Percentiles rank a stretch among this genome's conserved stretches.
Conservation (phyloP, 2,797 vertebrate genomes). For the Cichlasoma orientale region DNA sequence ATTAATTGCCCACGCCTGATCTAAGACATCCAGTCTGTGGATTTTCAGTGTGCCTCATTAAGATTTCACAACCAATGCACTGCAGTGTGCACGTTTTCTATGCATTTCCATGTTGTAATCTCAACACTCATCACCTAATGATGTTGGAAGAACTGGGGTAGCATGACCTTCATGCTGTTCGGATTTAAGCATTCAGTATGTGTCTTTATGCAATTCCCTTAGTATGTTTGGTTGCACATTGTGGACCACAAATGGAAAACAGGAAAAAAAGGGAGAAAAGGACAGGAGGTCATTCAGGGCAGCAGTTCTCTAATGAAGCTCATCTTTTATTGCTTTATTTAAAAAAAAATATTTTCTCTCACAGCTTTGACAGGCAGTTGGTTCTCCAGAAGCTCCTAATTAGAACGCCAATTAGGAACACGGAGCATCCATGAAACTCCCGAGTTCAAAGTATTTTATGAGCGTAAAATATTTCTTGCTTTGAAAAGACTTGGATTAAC, state of each 20-base stretch:
- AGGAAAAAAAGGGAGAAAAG: constrained; percentile 1
- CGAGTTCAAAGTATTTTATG: not conserved
- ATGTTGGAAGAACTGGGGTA: not conserved
- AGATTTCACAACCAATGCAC: not conserved
- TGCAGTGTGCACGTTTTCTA: not conserved
- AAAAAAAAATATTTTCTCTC: not conserved
- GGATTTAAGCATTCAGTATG: not conserved
- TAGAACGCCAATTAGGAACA: constrained; percentile 21
- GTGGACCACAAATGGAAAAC: constrained; percentile 18
- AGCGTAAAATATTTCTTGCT: constrained; percentile 4
- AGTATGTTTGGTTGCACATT: not conserved
- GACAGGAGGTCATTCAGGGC: constrained; percentile 23
- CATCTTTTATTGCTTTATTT: not conserved
- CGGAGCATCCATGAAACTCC: not conserved
- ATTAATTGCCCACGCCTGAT: not conserved
- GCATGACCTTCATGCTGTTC: not conserved
- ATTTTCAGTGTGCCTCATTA: not conserved
- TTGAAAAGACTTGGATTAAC: constrained; percentile 1
- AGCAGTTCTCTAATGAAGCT: constrained; percentile 25
- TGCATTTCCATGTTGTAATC: not conserved
- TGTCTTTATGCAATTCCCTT: not conserved
- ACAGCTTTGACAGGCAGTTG: constrained; percentile 8
- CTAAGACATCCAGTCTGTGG: not conserved
- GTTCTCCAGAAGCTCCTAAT: constrained; percentile 9
- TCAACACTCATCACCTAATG: constrained; percentile 15